phyloP scores from a whole-genome alignment of 2,888 invertebrate genomes.

The Protodeltote pygarga region DNA sequence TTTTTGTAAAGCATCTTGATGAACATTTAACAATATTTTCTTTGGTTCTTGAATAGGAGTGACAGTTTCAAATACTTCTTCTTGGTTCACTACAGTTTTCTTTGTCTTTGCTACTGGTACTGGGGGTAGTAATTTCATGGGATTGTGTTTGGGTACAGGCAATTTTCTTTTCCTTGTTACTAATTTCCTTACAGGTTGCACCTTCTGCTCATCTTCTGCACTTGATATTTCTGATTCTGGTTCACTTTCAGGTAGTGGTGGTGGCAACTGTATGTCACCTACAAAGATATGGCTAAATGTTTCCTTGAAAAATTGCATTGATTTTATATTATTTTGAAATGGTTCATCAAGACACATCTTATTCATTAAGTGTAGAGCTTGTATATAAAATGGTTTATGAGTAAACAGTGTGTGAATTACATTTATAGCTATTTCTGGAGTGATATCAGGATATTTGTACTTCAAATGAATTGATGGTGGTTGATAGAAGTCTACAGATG shows the following conservation, averaged over 20 bases:
- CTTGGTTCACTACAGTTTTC: conserved; percentile 63
- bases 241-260: conserved; percentile 67
- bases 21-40: conserved; percentile 78
- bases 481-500: conserved; percentile 89
- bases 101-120: conserved; percentile 62
- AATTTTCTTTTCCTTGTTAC: conserved; percentile 73
- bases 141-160: conserved; percentile 57
- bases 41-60: conserved; percentile 71
- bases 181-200: conserved; percentile 56
- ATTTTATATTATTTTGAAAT: conserved; percentile 86
- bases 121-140: conserved; percentile 66
- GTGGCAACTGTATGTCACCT: conserved; percentile 56
- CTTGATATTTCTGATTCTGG: conserved; percentile 80
- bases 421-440: conserved; percentile 90
- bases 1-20: conserved; percentile 73
- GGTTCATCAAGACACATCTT: conserved; percentile 96
- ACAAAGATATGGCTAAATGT: conserved; percentile 67
- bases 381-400: conserved; percentile 93
- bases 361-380: conserved; percentile 97
- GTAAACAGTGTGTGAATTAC: conserved; percentile 92
- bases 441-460: conserved; percentile 94
- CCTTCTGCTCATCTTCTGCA: conserved; percentile 67
- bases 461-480: conserved; percentile 91
- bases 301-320: conserved; percentile 69
- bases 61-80: conserved; percentile 76